phyloP scores from a whole-genome alignment of 2,113 vertebrate genomes.

The Cochlearius cochlearius region DNA sequence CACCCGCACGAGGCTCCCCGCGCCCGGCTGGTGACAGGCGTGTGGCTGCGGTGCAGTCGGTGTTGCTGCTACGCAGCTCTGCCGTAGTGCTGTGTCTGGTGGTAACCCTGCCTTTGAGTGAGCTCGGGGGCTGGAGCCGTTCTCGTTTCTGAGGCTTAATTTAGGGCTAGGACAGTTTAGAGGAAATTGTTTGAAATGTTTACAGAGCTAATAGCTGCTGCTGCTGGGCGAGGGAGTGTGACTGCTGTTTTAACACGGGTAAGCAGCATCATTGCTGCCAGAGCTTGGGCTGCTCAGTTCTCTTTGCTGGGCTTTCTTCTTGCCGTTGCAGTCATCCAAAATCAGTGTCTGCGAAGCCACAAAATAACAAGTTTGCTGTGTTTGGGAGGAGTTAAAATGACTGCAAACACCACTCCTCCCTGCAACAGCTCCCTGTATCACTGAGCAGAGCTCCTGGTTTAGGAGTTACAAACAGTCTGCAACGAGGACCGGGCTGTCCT shows the following conservation, averaged over 20 bases:
- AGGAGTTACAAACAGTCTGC: not conserved
- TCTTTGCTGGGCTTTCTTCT: not conserved
- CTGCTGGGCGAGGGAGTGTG: not conserved
- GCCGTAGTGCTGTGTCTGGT: not conserved
- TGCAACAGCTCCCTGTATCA: not conserved
- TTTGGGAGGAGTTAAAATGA: slow-evolving; percentile 49
- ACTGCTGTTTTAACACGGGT: not conserved
- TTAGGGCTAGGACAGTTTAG: not conserved
- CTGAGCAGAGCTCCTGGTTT: not conserved
- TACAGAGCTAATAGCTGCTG: not conserved
- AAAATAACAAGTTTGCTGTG: slow-evolving; percentile 19
- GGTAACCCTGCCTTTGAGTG: not conserved
- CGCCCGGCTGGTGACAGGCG: not conserved
- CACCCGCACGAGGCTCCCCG: rapidly evolving
- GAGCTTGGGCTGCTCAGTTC: not conserved
- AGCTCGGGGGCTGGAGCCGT: not conserved
- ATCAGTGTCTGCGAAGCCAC: not conserved
- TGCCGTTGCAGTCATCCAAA: not conserved
- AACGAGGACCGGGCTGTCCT: not conserved
- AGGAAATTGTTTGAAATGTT: not conserved
- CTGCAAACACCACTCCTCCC: slow-evolving; percentile 30
- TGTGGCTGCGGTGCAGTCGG: not conserved
- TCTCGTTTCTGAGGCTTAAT: not conserved
- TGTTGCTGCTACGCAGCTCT: not conserved
- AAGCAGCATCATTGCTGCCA: not conserved